Evolutionary conservation across 2,888 invertebrate genomes (phyloP).

Genomic region (Dryobota labecula): DNA sequence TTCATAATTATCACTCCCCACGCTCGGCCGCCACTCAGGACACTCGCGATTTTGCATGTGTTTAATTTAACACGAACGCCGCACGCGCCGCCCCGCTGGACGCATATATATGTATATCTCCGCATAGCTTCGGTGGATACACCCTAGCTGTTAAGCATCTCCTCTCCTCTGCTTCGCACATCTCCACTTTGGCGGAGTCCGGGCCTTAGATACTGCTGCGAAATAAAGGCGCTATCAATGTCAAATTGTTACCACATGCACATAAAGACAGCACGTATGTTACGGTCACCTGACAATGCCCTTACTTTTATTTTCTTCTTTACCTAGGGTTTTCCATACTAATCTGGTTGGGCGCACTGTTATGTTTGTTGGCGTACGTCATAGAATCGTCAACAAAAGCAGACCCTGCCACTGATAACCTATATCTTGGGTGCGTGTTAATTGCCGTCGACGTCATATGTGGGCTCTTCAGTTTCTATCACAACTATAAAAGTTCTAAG

Average conservation of each 20-base stretch:
- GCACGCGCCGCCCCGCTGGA: too few relatives aligned
- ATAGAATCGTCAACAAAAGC: constrained; percentile 94
- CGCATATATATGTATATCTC: too few relatives aligned
- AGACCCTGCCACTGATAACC: constrained; percentile 97
- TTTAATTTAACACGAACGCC: too few relatives aligned
- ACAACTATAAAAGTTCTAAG: constrained; percentile 98
- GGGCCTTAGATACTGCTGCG: background rate
- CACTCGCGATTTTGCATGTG: too few relatives aligned
- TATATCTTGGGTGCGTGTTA: constrained; percentile 98
- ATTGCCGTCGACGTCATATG: constrained; percentile 98
- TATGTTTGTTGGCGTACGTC: constrained; percentile 92
- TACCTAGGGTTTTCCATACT: constrained; percentile 93
- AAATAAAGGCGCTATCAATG: background rate
- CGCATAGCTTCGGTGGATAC: too few relatives aligned
- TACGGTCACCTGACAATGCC: background rate
- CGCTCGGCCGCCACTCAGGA: too few relatives aligned
- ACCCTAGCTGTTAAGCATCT: too few relatives aligned
- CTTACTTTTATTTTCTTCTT: background rate
- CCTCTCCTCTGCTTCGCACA: too few relatives aligned
- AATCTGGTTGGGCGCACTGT: constrained; percentile 94
- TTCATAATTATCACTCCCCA: too few relatives aligned
- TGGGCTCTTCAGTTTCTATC: constrained; percentile 99
- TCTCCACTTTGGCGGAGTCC: too few relatives aligned
- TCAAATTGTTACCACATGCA: background rate
- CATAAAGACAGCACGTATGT: background rate